Evolutionary conservation across 2,888 invertebrate species (phyloP).

Genomic region (Scaeva pyrastri): DNA sequence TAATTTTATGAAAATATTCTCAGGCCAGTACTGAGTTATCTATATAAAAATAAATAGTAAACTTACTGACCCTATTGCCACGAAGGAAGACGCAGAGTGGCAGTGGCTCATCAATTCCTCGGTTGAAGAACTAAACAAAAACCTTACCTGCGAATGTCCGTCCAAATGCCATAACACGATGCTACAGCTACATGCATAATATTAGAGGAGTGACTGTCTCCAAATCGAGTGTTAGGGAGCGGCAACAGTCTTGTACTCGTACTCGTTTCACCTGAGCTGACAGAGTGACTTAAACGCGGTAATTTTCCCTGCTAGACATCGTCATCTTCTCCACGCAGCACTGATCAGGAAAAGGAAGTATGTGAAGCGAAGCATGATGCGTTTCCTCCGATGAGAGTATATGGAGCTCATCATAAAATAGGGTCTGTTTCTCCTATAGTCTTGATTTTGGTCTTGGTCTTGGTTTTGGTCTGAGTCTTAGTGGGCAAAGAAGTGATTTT

Average conservation of each 20-base stretch:
- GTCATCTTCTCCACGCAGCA: constrained; percentile 77
- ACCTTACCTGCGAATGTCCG: constrained; percentile 50
- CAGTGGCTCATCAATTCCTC: constrained; percentile 66
- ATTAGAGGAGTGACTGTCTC: constrained; percentile 59
- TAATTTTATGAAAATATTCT: constrained; percentile 7
- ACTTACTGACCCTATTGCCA: constrained; percentile 49
- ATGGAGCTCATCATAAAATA: background rate
- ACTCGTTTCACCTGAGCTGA: constrained; percentile 75
- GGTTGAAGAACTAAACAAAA: constrained; percentile 51
- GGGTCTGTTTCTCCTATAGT: background rate
- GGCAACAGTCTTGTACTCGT: constrained; percentile 46
- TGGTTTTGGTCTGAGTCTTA: constrained; percentile 50
- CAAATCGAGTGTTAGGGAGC: constrained; percentile 65
- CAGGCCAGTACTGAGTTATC: constrained; percentile 5
- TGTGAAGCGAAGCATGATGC: constrained; percentile 77
- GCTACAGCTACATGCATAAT: background rate
- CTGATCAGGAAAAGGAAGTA: constrained; percentile 78
- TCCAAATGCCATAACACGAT: constrained; percentile 58
- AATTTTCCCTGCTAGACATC: constrained; percentile 67
- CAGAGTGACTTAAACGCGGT: constrained; percentile 68
- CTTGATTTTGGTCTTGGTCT: too few species aligned
- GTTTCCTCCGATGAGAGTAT: constrained; percentile 71
- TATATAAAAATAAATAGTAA: constrained; percentile 30
- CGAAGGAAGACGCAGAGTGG: background rate
- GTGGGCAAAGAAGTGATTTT: constrained; percentile 72